These are phyloP conservation scores for Andricus grossulariae DNA, from an alignment of 1,140 invertebrate genomes.

Conservation along the genomic window DNA sequence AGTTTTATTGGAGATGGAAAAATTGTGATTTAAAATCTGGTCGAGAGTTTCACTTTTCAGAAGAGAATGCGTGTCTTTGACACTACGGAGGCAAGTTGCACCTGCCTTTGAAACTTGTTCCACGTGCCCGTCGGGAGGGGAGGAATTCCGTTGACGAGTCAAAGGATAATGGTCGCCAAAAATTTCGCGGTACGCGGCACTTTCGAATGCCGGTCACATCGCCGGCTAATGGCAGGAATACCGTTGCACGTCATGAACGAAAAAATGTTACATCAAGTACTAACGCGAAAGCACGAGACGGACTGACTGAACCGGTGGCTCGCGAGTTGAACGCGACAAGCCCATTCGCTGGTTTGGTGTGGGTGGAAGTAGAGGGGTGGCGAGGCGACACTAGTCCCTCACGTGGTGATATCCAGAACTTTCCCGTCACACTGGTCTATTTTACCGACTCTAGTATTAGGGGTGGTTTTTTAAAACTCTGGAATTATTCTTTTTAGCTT, in stretches of 20 bases:
- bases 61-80: constrained; percentile 3
- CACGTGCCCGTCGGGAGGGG: not conserved
- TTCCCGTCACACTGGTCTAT: too few species aligned
- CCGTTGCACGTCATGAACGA: constrained; percentile 24
- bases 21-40: not conserved
- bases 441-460: too few species aligned
- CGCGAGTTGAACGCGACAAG: not conserved
- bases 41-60: constrained; percentile 16
- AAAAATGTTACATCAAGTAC: constrained; percentile 34
- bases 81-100: constrained; percentile 15
- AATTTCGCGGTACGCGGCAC: constrained; percentile 39
- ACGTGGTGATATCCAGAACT: not conserved
- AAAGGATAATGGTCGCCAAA: not conserved
- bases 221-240: constrained; percentile 33
- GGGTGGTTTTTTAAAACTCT: too few species aligned
- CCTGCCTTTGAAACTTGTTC: constrained; percentile 21
- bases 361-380: not conserved
- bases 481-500: too few species aligned
- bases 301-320: constrained; percentile 44
- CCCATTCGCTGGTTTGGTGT: too few species aligned
- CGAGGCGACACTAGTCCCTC: not conserved
- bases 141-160: not conserved
- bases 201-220: constrained; percentile 50
- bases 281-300: constrained; percentile 53
- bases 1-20: not conserved